Evolutionary conservation across 2,888 invertebrate species (phyloP).

Genomic region (Schizaphis graminum): DNA sequence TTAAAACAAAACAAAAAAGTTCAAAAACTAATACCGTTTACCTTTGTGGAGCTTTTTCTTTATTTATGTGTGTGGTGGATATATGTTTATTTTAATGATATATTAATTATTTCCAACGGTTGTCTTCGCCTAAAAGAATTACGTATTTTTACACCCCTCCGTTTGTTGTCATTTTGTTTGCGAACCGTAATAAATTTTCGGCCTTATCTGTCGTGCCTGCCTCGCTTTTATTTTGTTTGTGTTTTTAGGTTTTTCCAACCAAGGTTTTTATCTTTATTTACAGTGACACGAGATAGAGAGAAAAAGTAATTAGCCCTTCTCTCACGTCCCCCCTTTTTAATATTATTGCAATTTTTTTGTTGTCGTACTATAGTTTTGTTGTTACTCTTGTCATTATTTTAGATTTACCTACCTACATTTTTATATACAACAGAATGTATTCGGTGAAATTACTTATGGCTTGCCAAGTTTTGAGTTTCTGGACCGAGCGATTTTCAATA

Average conservation of each 20-base stretch:
- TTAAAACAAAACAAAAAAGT: background rate
- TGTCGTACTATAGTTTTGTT: background rate
- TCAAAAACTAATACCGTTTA: slow-evolving; percentile 21
- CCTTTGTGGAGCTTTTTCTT: background rate
- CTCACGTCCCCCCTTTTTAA: background rate
- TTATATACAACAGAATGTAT: background rate
- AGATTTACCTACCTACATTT: background rate
- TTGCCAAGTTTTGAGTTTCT: slow-evolving; percentile 31
- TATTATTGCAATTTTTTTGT: slow-evolving; percentile 40
- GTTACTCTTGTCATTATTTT: background rate
- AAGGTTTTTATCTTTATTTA: slow-evolving; percentile 63
- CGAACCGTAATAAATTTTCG: slow-evolving; percentile 61
- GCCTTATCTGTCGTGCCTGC: slow-evolving; percentile 56
- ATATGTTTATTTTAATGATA: slow-evolving; percentile 39
- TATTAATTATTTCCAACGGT: slow-evolving; percentile 61
- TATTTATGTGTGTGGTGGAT: slow-evolving; percentile 12
- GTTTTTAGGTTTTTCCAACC: slow-evolving; percentile 53
- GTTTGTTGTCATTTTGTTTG: slow-evolving; percentile 59
- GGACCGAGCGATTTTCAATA: slow-evolving; percentile 44
- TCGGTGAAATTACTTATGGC: background rate
- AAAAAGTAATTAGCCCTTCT: slow-evolving; percentile 60
- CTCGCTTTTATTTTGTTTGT: slow-evolving; percentile 51
- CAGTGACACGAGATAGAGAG: slow-evolving; percentile 55
- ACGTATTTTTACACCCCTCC: slow-evolving; percentile 29
- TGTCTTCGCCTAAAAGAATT: slow-evolving; percentile 54